Conservation (phyloP, 2,113 vertebrate genomes). For the Nothocercus julius region DNA sequence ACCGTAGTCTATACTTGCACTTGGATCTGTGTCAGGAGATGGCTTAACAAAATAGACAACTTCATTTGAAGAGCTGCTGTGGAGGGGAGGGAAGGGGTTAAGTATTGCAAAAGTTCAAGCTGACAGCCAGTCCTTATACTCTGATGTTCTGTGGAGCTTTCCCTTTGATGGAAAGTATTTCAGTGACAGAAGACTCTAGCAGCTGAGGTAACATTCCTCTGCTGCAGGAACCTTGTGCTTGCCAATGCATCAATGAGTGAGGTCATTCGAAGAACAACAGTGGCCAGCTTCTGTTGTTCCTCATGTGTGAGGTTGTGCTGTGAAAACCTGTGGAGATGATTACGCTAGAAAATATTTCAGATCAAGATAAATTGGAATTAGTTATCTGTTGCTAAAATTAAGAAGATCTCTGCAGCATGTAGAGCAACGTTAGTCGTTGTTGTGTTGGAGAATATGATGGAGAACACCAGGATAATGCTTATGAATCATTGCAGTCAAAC, state of each 20-base stretch:
- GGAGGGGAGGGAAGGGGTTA: constrained; percentile 32
- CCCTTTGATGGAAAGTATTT: constrained; percentile 71
- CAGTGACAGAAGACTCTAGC: constrained; percentile 27
- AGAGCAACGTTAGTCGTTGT: background rate
- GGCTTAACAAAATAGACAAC: background rate
- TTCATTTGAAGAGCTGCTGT: background rate
- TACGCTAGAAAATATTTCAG: background rate
- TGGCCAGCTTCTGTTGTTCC: background rate
- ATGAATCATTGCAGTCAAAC: background rate
- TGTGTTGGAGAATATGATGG: background rate
- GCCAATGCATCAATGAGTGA: background rate
- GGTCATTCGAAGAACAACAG: background rate
- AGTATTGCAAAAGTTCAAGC: constrained; percentile 2
- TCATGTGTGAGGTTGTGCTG: background rate
- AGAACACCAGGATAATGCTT: background rate
- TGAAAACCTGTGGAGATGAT: background rate
- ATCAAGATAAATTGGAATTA: background rate
- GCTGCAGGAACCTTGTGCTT: constrained; percentile 8
- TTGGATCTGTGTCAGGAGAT: background rate
- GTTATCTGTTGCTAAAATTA: background rate
- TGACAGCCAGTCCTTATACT: constrained; percentile 13
- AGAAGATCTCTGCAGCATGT: background rate
- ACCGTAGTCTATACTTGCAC: background rate
- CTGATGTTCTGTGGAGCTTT: constrained; percentile 27
- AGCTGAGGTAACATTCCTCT: constrained; percentile 23